A percentile compares a stretch with the other conserved stretches of the same genome.
Conservation (phyloP, 1,140 invertebrate species). For the Aphaenogaster floridana region DNA sequence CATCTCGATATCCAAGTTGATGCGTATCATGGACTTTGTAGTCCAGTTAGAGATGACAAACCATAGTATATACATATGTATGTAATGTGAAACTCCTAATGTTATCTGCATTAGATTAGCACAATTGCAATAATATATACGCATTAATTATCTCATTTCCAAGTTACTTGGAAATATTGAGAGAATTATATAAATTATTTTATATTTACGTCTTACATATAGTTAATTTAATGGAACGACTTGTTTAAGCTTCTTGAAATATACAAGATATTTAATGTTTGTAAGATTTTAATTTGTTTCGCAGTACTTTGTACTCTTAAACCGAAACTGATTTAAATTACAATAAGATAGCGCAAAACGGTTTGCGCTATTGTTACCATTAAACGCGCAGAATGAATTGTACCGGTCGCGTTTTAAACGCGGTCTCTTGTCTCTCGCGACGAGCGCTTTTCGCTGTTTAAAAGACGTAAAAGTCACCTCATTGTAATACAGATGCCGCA, state of each 20-base stretch:
- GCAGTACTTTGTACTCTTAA: neutral
- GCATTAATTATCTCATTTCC: neutral
- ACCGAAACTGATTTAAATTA: neutral
- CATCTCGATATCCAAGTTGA: conserved; percentile 48
- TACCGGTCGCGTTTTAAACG: conserved; percentile 32
- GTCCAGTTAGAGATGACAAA: conserved; percentile 8
- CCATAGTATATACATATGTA: neutral
- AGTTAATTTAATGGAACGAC: neutral
- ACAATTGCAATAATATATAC: neutral
- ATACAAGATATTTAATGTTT: neutral
- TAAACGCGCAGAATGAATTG: conserved; percentile 46
- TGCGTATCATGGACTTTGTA: conserved; percentile 14
- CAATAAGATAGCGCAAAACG: neutral
- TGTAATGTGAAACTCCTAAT: conserved; percentile 10
- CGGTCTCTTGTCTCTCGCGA: conserved; percentile 29
- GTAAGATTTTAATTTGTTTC: conserved; percentile 22
- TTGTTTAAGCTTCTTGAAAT: neutral
- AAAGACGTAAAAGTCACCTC: conserved; percentile 64
- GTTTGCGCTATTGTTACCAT: conserved; percentile 27
- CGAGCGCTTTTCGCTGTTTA: conserved; percentile 49
- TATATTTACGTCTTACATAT: neutral
- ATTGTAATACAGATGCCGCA: conserved; percentile 63
- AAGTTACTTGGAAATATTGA: neutral
- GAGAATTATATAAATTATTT: neutral
- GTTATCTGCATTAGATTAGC: conserved; percentile 19